Base-by-base conservation (phyloP, 2,888 invertebrate genomes). In the Athalia circularis region DNA sequence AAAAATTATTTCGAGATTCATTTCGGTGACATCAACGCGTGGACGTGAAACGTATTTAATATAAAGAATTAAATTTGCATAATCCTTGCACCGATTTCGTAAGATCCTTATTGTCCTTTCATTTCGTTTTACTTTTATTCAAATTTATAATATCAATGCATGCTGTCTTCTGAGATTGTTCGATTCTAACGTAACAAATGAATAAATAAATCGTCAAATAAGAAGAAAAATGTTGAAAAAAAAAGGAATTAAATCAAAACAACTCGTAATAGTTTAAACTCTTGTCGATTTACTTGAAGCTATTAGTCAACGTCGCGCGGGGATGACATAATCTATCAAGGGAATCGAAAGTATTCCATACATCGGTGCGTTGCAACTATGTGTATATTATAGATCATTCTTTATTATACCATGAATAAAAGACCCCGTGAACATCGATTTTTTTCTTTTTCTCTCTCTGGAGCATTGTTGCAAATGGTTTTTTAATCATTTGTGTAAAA, bases 21-120 rank as follows among this genome's bases (percentile, higher is more conserved):
- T 29, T 29, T 29, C 29, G 29, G 29, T 29, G 29, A 29, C 29
- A 29, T 29, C 29, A 29, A 29, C 29, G 29, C 29, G 29, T 29
- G 29, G 29, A 1, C 29, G 29, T 29, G 29, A 29, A 29, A 29
- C 29, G 29, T 29, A 29, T 29, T 29, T 29, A 29, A 29, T 29
- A 29, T 29, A 29, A 29, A 29, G 29, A 29, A 29, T 29, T 29
- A 2, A 68, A 77, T 80, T 72, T 76, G 54, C 78, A 78, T 74
- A 79, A 78, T 78, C 79, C 80, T 80, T 80, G 80, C 80, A 77
- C 80, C 54, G 76, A 29, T 80, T 79, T 78, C 61, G 29, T 57
- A 79, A 76, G 29, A 72, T 70, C 43, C 29, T 5, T 62, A 57
- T 61, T 77, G 29, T 54, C 29, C 43, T 68, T n/a, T 15, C 68